These are phyloP conservation scores for Atethmia centrago DNA, from an alignment of 2,888 invertebrate species.

Conservation along the genomic window DNA sequence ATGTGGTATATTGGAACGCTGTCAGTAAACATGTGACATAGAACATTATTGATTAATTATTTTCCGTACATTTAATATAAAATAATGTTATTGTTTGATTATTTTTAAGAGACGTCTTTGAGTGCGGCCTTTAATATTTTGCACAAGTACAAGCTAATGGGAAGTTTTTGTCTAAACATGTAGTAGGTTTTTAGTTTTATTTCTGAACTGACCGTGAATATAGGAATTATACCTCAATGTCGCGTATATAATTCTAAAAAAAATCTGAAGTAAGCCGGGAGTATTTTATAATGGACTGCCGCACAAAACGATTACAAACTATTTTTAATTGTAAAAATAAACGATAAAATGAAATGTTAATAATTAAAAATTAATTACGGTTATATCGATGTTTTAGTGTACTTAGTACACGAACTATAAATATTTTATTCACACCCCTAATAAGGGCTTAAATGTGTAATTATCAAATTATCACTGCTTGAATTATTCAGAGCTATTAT, in stretches of 20 bases:
- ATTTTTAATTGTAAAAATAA: constrained; percentile 34
- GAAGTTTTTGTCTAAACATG: background rate
- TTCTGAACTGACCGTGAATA: background rate
- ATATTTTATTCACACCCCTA: constrained; percentile 50
- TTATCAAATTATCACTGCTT: constrained; percentile 71
- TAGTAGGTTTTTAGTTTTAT: too few species aligned
- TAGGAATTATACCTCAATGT: background rate
- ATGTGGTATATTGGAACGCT: too few species aligned
- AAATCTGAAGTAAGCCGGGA: constrained; percentile 17
- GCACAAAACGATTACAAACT: constrained; percentile 47
- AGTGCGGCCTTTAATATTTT: constrained; percentile 4
- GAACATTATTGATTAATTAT: too few species aligned
- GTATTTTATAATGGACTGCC: constrained; percentile 7
- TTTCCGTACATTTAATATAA: too few species aligned
- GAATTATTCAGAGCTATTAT: constrained; percentile 70
- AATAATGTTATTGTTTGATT: background rate
- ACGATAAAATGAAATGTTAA: constrained; percentile 46
- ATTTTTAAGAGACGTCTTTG: background rate
- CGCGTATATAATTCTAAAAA: constrained; percentile 8
- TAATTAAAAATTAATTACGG: constrained; percentile 42
- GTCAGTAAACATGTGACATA: background rate
- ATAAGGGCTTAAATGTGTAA: constrained; percentile 45
- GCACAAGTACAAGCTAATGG: background rate
- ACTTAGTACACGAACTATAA: constrained; percentile 51
- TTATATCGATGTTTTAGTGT: constrained; percentile 58